Conservation (phyloP, 2,113 vertebrate genomes). For the Bostrychus sinensis region DNA sequence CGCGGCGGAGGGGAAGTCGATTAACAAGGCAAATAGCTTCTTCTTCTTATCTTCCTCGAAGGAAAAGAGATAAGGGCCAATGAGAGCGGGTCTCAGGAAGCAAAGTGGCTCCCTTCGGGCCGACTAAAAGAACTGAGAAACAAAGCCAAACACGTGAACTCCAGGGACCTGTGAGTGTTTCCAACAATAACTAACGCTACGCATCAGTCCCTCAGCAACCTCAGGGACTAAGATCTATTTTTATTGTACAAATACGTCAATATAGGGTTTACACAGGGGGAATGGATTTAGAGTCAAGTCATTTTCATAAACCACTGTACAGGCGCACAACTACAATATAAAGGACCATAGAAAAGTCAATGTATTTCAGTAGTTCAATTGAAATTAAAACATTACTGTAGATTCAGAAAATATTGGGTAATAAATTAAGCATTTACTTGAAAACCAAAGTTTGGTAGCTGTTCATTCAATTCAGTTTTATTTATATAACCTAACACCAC, state of each 20-base stretch:
- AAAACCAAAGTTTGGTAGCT: no score
- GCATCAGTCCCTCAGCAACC: slow-evolving; percentile 22
- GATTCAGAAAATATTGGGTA: no score
- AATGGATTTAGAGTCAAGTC: neutral
- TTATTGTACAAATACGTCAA: neutral
- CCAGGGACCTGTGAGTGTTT: slow-evolving; percentile 33
- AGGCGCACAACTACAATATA: neutral
- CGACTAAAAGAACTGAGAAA: slow-evolving; percentile 39
- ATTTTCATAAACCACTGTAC: no score
- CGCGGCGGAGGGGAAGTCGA: slow-evolving; percentile 20
- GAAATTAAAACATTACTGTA: no score
- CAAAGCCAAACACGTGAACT: slow-evolving; percentile 36
- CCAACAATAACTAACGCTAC: slow-evolving; percentile 43
- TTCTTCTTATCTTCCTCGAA: slow-evolving; percentile 51
- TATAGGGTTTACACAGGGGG: neutral
- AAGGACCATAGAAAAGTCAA: neutral
- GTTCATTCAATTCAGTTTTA: no score
- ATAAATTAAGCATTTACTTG: no score
- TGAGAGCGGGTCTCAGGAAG: slow-evolving; percentile 48
- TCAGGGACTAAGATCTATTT: slow-evolving; percentile 4
- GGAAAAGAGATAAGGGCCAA: slow-evolving; percentile 55
- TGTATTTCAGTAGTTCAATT: no score
- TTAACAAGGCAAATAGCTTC: slow-evolving; percentile 68
- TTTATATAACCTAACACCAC: no score
- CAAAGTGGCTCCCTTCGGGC: slow-evolving; percentile 33